Base-by-base conservation (phyloP, 2,888 invertebrate genomes). In the Himalopsyche tibetana region DNA sequence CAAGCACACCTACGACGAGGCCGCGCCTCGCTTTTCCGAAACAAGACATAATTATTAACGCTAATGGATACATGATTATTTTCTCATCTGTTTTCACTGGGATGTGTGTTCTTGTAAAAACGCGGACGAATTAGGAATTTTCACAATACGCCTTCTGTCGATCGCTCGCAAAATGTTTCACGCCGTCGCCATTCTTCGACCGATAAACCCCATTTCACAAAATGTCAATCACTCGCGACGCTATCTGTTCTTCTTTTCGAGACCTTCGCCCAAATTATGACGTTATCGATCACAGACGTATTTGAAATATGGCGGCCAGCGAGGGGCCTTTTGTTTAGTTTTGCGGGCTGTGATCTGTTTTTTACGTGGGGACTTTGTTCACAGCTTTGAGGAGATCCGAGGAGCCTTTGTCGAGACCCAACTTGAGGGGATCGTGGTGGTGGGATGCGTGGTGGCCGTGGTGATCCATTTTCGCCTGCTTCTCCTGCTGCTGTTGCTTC, bases 401-500 rank as follows among this genome's bases (percentile, higher is more conserved):
- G 93, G 95, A 94, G 91, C 94, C 94, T 91, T 96, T 96, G 91
- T 96, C 96, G 91, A 96, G 93, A 90, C 95, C 94, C 94, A 95
- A 94, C 92, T 95, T 95, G 93, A 96, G 95, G 89, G 95, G 95
- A 91, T 95, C 95, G 92, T 95, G 95, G 90, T 95, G 95, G 91
- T 95, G 95, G 90, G 95, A 95, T 90, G 95, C 95, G 90, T 94
- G 94, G 90, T 95, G 95, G 89, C 94, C 95, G 90, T 95, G 95
- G 90, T 96, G 94, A 89, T 94, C 94, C 90, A 95, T 95, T 90
- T 95, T 94, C 92, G 96, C 96, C 92, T 97, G 97, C 92, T 97
- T 96, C 92, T 97, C 96, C 90, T 96, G 96, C 91, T 97, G 96
- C 92, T 97, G 97, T 90, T 97, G 97, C 92, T 97, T 97, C 95